Evolutionary conservation across 2,797 vertebrate species (phyloP).

Genomic region (Lepidocolaptes lacrymiger): DNA sequence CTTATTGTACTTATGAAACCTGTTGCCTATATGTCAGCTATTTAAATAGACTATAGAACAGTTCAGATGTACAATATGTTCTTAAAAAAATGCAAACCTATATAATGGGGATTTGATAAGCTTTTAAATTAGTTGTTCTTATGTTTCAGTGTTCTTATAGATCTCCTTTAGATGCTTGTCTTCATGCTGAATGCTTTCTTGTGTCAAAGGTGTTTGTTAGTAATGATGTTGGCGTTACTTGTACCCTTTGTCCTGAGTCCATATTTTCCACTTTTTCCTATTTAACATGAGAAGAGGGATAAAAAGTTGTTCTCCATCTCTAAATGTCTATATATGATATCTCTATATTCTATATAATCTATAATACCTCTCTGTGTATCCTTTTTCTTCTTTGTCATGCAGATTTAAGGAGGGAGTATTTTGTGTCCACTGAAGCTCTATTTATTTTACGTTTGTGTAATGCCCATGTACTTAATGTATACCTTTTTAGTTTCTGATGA

Average conservation of each 20-base stretch:
- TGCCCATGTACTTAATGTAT: not conserved
- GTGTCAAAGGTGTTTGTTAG: not conserved
- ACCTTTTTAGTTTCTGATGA: not conserved
- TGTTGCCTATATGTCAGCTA: not conserved
- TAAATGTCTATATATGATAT: not conserved
- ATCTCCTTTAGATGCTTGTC: not conserved
- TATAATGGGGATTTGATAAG: not conserved
- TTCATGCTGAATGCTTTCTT: not conserved
- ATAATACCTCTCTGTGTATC: not conserved
- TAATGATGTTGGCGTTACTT: not conserved
- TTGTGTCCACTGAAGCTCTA: not conserved
- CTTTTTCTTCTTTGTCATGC: not conserved
- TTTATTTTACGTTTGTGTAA: not conserved
- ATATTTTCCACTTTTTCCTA: not conserved
- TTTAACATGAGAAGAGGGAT: not conserved
- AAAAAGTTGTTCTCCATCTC: not conserved
- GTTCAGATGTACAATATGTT: rapidly evolving
- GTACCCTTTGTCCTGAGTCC: not conserved
- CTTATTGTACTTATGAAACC: not conserved
- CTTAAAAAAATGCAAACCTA: not conserved
- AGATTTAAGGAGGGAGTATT: not conserved
- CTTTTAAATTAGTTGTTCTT: not conserved
- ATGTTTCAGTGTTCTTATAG: not conserved
- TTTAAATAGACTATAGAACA: not conserved
- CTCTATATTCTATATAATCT: not conserved